Conservation (phyloP, 2,797 vertebrate genomes). For the Amniataba percoides region DNA sequence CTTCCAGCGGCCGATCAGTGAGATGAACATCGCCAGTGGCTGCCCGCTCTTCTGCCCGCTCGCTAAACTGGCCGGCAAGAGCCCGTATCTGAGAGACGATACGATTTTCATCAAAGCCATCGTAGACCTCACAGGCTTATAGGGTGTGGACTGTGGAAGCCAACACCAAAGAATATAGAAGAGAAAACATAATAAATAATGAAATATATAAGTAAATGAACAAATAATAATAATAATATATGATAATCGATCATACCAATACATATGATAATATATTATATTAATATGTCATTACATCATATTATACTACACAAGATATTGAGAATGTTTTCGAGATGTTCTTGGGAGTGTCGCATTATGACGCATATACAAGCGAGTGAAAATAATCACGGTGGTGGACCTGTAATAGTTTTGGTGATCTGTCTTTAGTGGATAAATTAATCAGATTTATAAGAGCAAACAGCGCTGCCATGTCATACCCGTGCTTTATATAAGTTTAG, state of each 20-base stretch:
- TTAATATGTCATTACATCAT: neutral
- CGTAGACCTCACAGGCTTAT: conserved; percentile 96
- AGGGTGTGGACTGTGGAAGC: conserved; percentile 79
- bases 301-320: conserved; percentile 2
- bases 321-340: neutral
- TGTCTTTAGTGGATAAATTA: conserved; percentile 26
- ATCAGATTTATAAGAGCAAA: neutral
- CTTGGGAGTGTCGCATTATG: conserved; percentile 18
- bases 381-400: conserved; percentile 5
- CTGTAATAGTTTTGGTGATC: conserved; percentile 12
- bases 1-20: conserved; percentile 93
- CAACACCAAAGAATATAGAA: conserved; percentile 38
- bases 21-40: conserved; percentile 99
- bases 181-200: neutral
- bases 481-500: neutral
- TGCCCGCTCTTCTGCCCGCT: conserved; percentile 98
- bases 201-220: neutral
- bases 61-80: conserved; percentile 92
- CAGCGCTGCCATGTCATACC: neutral
- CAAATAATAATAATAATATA: conserved; percentile 1
- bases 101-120: conserved; percentile 98
- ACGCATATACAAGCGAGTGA: neutral
- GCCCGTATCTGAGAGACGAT: conserved; percentile 93
- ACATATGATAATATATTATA: neutral
- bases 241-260: neutral